Base-by-base conservation (phyloP, 2,797 vertebrate species). In the Sarcoramphus papa region DNA sequence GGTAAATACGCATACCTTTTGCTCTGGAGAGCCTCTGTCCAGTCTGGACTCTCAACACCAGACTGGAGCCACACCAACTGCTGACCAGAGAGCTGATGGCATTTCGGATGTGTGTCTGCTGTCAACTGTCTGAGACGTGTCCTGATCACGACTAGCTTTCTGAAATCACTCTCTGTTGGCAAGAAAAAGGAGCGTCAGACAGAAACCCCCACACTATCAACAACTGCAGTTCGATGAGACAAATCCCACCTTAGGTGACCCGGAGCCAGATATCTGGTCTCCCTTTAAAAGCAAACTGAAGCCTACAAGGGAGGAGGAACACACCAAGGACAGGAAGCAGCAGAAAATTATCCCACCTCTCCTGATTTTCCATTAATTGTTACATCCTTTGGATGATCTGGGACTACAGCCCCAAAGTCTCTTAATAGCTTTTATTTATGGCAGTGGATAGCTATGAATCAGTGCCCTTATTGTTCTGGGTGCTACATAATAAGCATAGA, bases 1-100 rank as follows among this genome's bases (percentile, higher is more conserved):
- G 25, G 16, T 18, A 72, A 67, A 63, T 11, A 6, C 0, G 0
- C 6, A 28, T 31, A 14, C 7, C 41, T 85, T 60, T 77, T 37
- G 25, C 1, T 2, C 16, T n/a, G 48, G 33, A 72, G 10, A 59
- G 7, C 12, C 27, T 51, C n/a, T 35, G 15, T 57, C 48, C 45
- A 31, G 14, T 53, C 33, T 75, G 18, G 28, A 23, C 40, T 78
- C 53, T 7, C 35, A 30, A 21, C 8, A 67, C 45, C 50, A 59
- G 6, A 12, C 22, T 37, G 35, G 24, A 65, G 12, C 31, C 50
- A 59, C 56, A 37, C 10, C 45, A 69, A 6, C 40, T 4, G 4
- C 43, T 41, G 40, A 33, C 7, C 0, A 2, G 25, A 60, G 25
- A 41, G 22, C 11, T 62, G 27, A 33, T 15, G 23, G 2, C 24